phyloP scores from a whole-genome alignment of 2,888 invertebrate genomes.

The Napeogenes sylphis region DNA sequence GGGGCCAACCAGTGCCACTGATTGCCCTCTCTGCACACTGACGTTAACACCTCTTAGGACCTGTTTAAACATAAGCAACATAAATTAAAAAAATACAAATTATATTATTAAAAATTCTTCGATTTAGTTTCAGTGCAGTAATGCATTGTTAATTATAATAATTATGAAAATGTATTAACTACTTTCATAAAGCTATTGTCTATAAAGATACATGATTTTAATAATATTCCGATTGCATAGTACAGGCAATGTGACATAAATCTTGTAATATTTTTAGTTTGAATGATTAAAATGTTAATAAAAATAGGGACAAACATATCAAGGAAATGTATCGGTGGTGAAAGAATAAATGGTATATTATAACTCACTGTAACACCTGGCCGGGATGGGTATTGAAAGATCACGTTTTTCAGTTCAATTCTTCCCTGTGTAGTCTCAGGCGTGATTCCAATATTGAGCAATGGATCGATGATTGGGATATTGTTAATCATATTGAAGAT shows the following conservation, averaged over 20 bases:
- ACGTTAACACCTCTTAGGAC: constrained; percentile 81
- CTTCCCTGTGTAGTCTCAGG: constrained; percentile 80
- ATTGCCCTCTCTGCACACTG: constrained; percentile 83
- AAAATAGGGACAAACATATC: no score
- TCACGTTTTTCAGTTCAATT: constrained; percentile 84
- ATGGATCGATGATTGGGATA: constrained; percentile 84
- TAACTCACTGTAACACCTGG: constrained; percentile 82
- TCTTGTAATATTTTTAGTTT: no score
- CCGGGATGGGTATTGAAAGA: constrained; percentile 89
- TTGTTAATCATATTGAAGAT: constrained; percentile 88
- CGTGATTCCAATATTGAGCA: constrained; percentile 78
- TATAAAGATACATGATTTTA: neutral
- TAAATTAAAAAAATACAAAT: no score
- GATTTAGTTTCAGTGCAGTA: no score
- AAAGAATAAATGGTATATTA: no score
- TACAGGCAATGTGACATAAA: no score
- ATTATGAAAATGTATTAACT: no score
- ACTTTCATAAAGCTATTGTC: neutral
- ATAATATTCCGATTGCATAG: no score
- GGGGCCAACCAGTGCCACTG: constrained; percentile 86
- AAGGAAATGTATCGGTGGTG: no score
- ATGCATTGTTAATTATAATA: no score
- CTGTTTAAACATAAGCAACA: constrained; percentile 44
- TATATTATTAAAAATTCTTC: no score
- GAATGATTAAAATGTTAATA: no score